A percentile compares a stretch with the other conserved stretches of the same genome.
Evolutionary conservation across 2,797 vertebrate species (phyloP).

Genomic region (Sardinella longiceps): DNA sequence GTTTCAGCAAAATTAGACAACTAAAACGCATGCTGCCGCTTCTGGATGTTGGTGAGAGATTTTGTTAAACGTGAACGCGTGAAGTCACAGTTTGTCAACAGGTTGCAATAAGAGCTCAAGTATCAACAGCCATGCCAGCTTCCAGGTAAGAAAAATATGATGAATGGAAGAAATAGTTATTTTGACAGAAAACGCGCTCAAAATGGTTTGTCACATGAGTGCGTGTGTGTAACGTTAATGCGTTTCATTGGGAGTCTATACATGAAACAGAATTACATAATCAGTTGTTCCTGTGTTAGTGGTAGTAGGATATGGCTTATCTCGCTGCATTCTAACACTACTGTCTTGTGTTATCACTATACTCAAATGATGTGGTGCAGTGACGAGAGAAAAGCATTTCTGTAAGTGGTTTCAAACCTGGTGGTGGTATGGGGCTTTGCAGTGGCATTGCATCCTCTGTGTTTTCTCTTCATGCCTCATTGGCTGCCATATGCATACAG

Average conservation of each 20-base stretch:
- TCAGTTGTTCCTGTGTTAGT: background rate
- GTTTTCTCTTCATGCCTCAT: slow-evolving; percentile 4
- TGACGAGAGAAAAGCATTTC: background rate
- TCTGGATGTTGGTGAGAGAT: slow-evolving; percentile 28
- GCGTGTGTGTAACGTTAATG: slow-evolving; percentile 11
- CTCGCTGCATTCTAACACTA: background rate
- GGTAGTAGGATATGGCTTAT: background rate
- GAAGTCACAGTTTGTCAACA: slow-evolving; percentile 44
- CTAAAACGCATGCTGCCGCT: slow-evolving; percentile 65
- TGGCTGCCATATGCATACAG: background rate
- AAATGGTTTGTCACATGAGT: background rate
- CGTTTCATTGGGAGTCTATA: background rate
- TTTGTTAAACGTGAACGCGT: slow-evolving; percentile 28
- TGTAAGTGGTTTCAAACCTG: slow-evolving; percentile 5
- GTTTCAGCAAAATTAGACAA: slow-evolving; percentile 48
- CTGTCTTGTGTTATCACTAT: background rate
- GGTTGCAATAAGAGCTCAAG: slow-evolving; percentile 33
- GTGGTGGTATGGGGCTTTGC: slow-evolving; percentile 3
- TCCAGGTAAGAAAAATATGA: slow-evolving; percentile 65
- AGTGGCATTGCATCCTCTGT: background rate
- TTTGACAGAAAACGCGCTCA: background rate
- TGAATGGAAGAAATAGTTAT: background rate
- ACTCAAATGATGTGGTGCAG: background rate
- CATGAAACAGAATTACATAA: slow-evolving; percentile 7
- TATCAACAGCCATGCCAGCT: slow-evolving; percentile 66